These are phyloP conservation scores for Drepana arcuata DNA, from an alignment of 1,140 invertebrate species.

Conservation along the genomic window DNA sequence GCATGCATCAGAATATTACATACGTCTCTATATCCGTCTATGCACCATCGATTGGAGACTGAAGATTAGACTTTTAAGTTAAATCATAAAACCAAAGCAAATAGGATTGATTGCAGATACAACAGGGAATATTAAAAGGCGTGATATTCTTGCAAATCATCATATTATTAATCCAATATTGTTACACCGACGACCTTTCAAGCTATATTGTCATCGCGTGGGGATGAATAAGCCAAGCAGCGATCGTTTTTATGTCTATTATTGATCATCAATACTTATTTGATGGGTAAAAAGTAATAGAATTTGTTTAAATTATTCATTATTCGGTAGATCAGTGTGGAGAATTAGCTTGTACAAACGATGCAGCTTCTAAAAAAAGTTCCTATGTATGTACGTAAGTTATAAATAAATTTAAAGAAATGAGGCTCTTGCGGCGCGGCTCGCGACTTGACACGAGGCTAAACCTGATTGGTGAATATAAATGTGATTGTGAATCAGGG, in stretches of 20 bases:
- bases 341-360: conserved; percentile 70
- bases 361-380: conserved; percentile 72
- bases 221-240: not conserved
- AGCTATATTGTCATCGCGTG: no score
- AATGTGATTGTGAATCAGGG: conserved; percentile 46
- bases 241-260: no score
- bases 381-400: conserved; percentile 72
- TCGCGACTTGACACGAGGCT: conserved; percentile 20
- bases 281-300: conserved; percentile 36
- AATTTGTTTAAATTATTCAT: conserved; percentile 60
- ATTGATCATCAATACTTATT: conserved; percentile 46
- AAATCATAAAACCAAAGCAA: no score
- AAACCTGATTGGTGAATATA: conserved; percentile 33
- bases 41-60: no score
- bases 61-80: no score
- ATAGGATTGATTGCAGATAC: no score
- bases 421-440: conserved; percentile 43
- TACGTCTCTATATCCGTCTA: no score
- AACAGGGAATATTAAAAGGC: no score
- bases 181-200: no score
- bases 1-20: no score
- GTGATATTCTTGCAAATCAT: no score
- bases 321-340: conserved; percentile 66
- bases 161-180: no score
- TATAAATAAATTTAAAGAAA: conserved; percentile 57